Evolutionary conservation across 2,797 vertebrate genomes (phyloP).

Genomic region (Liasis olivaceus): DNA sequence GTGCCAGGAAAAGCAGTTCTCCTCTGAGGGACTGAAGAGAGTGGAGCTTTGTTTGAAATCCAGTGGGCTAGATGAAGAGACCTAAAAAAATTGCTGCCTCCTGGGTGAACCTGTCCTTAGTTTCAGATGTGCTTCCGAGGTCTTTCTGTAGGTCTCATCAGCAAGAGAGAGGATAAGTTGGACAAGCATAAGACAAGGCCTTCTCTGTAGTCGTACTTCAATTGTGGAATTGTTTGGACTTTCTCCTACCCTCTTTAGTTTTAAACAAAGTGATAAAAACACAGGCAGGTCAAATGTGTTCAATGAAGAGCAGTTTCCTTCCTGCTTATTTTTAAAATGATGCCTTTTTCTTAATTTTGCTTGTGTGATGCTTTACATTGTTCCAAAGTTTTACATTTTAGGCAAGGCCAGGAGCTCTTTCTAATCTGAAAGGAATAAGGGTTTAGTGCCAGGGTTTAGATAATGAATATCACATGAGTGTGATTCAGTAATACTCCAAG

Average conservation of each 20-base stretch:
- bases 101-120: background rate
- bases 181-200: background rate
- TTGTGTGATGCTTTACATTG: background rate
- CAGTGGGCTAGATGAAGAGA: background rate
- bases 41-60: background rate
- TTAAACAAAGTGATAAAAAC: background rate
- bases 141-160: background rate
- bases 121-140: background rate
- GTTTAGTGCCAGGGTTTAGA: background rate
- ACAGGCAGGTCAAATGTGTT: background rate
- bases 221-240: background rate
- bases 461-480: background rate
- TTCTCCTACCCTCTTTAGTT: background rate
- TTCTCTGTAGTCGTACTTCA: background rate
- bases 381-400: background rate
- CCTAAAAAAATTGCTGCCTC: background rate
- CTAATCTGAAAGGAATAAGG: background rate
- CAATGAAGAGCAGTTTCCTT: background rate
- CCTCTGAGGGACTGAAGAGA: background rate
- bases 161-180: background rate
- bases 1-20: background rate
- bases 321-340: background rate
- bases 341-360: background rate
- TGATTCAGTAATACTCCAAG: background rate
- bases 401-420: background rate